Percentiles rank a stretch among this genome's conserved stretches.
These are phyloP conservation scores for Esox lucius DNA, from an alignment of 2,797 vertebrate species.

Conservation along the genomic window DNA sequence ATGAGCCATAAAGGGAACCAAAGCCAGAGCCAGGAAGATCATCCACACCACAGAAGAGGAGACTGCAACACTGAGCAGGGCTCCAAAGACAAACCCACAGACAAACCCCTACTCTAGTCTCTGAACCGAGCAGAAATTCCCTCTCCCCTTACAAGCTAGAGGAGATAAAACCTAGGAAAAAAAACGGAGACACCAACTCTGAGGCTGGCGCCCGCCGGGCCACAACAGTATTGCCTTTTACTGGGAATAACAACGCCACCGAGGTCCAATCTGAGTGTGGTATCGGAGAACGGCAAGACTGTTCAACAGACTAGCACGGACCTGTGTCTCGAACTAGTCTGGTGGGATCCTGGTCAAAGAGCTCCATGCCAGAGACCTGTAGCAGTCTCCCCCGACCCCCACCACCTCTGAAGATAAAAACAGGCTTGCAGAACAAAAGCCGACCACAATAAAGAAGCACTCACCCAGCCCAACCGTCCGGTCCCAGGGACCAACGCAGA, in stretches of 20 bases:
- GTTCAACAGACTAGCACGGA: no score
- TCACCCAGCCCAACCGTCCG: neutral
- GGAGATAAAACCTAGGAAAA: neutral
- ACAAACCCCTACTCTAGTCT: neutral
- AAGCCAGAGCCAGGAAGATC: conserved; percentile 24
- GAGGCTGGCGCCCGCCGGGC: no score
- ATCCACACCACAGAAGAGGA: conserved; percentile 16
- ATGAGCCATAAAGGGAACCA: conserved; percentile 24
- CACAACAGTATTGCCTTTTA: no score
- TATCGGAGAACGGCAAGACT: no score
- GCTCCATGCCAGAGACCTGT: neutral
- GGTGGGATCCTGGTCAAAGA: no score
- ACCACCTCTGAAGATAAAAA: no score
- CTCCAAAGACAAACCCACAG: neutral
- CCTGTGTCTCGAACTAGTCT: no score
- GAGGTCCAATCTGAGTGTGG: no score
- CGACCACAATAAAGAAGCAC: neutral
- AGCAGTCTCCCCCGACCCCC: neutral
- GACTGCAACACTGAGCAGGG: conserved; percentile 3
- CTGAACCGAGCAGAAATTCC: no score
- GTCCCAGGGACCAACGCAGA: neutral
- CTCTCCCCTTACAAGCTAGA: neutral
- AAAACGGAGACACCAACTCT: no score
- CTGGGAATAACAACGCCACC: no score
- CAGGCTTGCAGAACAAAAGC: neutral